These are phyloP conservation scores for Aspidapion aeneum DNA, from an alignment of 2,888 invertebrate genomes.

Conservation along the genomic window DNA sequence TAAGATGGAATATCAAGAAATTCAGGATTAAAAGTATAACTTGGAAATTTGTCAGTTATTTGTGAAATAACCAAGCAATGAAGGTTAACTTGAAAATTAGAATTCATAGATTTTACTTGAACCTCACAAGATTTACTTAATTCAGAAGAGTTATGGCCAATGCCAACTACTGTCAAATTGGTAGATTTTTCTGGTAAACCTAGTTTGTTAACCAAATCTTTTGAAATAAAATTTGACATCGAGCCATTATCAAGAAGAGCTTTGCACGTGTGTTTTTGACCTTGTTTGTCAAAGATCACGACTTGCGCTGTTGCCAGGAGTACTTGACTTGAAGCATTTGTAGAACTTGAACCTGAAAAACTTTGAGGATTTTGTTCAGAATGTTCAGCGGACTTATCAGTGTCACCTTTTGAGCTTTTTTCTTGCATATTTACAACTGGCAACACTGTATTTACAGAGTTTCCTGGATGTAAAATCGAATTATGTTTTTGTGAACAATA, in stretches of 20 bases:
- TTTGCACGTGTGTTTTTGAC: constrained; percentile 5
- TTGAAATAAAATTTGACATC: constrained; percentile 11
- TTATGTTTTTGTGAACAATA: too few relatives aligned
- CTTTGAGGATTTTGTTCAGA: too few relatives aligned
- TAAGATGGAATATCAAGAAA: not conserved
- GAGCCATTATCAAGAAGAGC: constrained; percentile 13
- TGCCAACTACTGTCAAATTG: not conserved
- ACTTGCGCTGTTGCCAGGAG: constrained; percentile 7
- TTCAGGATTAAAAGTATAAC: not conserved
- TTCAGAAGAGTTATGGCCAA: not conserved
- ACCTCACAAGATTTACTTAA: not conserved
- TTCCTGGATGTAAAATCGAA: too few relatives aligned
- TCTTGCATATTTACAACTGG: too few relatives aligned
- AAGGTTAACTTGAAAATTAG: not conserved
- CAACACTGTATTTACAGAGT: too few relatives aligned
- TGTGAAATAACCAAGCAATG: constrained; percentile 2
- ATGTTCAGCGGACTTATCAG: too few relatives aligned
- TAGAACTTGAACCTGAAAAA: too few relatives aligned
- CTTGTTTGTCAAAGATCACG: constrained; percentile 1
- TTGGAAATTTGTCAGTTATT: not conserved
- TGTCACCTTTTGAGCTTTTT: too few relatives aligned
- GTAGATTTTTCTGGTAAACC: not conserved
- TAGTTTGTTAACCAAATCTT: not conserved
- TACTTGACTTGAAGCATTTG: too few relatives aligned
- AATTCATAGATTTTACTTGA: not conserved